phyloP scores from a whole-genome alignment of 2,113 vertebrate species.

The Morone chrysops region DNA sequence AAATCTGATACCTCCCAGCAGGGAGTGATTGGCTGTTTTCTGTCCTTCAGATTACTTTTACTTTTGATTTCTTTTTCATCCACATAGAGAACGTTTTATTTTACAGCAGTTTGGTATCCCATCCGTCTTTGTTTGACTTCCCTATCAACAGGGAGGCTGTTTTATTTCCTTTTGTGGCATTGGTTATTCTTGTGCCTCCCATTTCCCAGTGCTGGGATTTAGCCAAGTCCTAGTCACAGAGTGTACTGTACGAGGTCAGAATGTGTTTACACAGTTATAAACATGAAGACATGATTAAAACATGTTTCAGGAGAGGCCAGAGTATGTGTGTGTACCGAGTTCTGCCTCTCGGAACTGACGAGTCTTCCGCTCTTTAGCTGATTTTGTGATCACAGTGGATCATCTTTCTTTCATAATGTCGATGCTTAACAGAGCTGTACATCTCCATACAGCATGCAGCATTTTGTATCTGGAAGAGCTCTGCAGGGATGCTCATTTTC shows the following conservation, averaged over 20 bases:
- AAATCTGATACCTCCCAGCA: neutral
- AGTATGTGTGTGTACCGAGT: neutral
- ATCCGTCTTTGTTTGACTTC: conserved; percentile 39
- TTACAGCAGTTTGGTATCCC: conserved; percentile 29
- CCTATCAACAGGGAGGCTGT: conserved; percentile 20
- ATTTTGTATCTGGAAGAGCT: conserved; percentile 16
- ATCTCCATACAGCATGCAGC: conserved; percentile 25
- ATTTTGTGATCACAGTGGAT: conserved; percentile 8
- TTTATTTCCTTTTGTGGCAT: conserved; percentile 69
- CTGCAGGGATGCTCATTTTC: conserved; percentile 5
- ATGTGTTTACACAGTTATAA: conserved; percentile 66
- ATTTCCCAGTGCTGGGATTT: conserved; percentile 32
- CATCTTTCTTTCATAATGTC: conserved; percentile 8
- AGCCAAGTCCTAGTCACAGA: conserved; percentile 54
- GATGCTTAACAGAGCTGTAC: neutral
- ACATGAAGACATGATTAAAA: conserved; percentile 64
- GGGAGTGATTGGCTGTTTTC: conserved; percentile 23
- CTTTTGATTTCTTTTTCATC: conserved; percentile 35
- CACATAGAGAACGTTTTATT: conserved; percentile 24
- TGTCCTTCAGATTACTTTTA: conserved; percentile 37
- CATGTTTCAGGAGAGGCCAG: conserved; percentile 44
- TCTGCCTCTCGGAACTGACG: neutral
- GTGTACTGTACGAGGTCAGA: conserved; percentile 47
- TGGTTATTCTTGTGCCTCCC: conserved; percentile 40
- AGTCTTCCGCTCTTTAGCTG: neutral